Evolutionary conservation across 2,113 vertebrate genomes (phyloP).

Genomic region (Emydocephalus ijimae): DNA sequence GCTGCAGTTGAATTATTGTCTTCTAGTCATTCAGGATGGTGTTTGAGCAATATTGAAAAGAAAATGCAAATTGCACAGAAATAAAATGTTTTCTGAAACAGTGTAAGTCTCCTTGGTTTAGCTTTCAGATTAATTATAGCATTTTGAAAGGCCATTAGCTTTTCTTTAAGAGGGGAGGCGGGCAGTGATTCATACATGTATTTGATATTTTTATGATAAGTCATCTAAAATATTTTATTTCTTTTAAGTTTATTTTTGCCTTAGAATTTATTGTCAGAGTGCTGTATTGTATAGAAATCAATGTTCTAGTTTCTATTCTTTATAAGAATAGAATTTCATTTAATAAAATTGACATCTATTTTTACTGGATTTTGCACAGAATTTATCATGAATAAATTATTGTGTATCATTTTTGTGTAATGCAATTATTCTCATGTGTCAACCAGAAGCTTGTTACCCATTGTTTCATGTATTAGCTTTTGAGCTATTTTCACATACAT

Average conservation of each 20-base stretch:
- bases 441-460: not conserved
- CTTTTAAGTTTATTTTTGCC: not conserved
- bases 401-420: not conserved
- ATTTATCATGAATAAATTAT: not conserved
- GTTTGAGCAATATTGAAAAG: not conserved
- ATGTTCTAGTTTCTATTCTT: not conserved
- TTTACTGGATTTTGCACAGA: not conserved
- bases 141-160: not conserved
- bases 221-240: not conserved
- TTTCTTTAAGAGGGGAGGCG: not conserved
- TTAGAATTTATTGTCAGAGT: not conserved
- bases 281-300: too few species aligned
- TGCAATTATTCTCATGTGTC: not conserved
- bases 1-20: not conserved
- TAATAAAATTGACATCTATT: not conserved
- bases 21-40: not conserved
- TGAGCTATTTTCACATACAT: not conserved
- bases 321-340: not conserved
- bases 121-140: not conserved
- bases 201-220: not conserved
- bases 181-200: not conserved
- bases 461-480: not conserved
- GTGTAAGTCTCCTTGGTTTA: not conserved
- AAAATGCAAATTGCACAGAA: not conserved
- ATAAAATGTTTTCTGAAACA: not conserved